A percentile compares a stretch with the other conserved stretches of the same genome.
Evolutionary conservation across 2,113 vertebrate genomes (phyloP).

Genomic region (Anguilla japonica): DNA sequence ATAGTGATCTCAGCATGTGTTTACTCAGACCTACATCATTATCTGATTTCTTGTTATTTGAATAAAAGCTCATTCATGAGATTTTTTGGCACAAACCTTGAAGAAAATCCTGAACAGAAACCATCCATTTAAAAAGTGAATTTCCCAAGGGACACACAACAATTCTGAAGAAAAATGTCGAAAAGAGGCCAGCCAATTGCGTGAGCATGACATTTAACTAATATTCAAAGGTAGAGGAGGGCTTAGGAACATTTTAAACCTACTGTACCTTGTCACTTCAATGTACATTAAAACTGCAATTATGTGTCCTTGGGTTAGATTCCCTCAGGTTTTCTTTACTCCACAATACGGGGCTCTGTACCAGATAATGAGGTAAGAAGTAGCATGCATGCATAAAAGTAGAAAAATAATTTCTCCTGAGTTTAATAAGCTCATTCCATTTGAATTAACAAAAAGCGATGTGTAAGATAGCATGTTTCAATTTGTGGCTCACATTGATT

Average conservation of each 20-base stretch:
- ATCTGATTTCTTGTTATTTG: conserved; percentile 13
- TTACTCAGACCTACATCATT: conserved; percentile 5
- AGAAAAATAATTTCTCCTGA: not conserved
- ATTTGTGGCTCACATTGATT: not conserved
- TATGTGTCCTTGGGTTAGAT: not conserved
- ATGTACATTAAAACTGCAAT: not conserved
- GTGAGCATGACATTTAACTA: not conserved
- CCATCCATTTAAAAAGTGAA: not conserved
- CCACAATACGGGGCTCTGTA: not conserved
- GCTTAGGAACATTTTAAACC: not conserved
- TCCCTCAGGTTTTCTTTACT: not conserved
- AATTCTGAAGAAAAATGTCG: conserved; percentile 20
- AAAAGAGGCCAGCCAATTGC: conserved; percentile 16
- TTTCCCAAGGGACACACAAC: not conserved
- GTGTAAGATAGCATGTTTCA: not conserved
- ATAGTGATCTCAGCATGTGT: conserved; percentile 11
- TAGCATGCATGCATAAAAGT: not conserved
- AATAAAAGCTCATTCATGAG: conserved; percentile 15
- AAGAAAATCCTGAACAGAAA: not conserved
- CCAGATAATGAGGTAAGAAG: not conserved
- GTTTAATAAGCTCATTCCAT: not conserved
- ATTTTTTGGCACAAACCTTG: conserved; percentile 15
- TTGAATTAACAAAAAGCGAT: not conserved
- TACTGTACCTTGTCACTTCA: not conserved
- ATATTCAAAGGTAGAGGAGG: not conserved